These are phyloP conservation scores for Habrosyne pyritoides DNA, from an alignment of 2,888 invertebrate genomes.

Conservation along the genomic window DNA sequence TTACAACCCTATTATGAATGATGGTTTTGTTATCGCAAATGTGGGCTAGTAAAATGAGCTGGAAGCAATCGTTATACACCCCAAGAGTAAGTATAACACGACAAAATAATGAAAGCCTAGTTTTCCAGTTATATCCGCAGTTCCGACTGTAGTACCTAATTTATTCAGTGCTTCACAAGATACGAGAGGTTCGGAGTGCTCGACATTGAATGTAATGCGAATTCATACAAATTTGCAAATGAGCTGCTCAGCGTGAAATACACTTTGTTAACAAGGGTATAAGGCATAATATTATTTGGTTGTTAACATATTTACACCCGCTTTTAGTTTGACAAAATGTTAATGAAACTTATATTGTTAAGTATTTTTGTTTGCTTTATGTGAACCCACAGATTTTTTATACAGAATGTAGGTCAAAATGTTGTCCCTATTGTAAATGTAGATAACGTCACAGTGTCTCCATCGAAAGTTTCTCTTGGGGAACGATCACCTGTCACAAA, in stretches of 20 bases:
- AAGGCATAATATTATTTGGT: not conserved
- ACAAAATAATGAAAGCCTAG: slow-evolving; percentile 27
- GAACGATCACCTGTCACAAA: not conserved
- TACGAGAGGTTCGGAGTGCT: slow-evolving; percentile 25
- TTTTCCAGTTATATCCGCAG: slow-evolving; percentile 30
- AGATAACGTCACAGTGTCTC: not conserved
- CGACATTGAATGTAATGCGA: slow-evolving; percentile 26
- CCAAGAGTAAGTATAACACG: slow-evolving; percentile 17
- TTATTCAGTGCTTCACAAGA: slow-evolving; percentile 38
- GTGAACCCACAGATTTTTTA: not conserved
- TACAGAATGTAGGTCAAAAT: not conserved
- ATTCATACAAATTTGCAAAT: slow-evolving; percentile 9
- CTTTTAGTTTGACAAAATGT: slow-evolving; percentile 5
- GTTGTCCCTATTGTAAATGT: not conserved
- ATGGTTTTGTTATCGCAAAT: slow-evolving; percentile 18
- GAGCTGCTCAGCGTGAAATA: slow-evolving; percentile 4
- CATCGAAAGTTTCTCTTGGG: not conserved
- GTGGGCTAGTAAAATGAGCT: slow-evolving; percentile 10
- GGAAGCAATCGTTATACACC: slow-evolving; percentile 24
- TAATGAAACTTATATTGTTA: not conserved
- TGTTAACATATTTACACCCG: not conserved
- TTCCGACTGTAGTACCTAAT: slow-evolving; percentile 33
- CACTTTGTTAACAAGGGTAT: slow-evolving; percentile 7
- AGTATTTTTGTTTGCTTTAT: not conserved
- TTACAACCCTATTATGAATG: slow-evolving; percentile 16